These are phyloP conservation scores for Hippotragus niger DNA, from an alignment of 2,113 vertebrate species.

Conservation along the genomic window DNA sequence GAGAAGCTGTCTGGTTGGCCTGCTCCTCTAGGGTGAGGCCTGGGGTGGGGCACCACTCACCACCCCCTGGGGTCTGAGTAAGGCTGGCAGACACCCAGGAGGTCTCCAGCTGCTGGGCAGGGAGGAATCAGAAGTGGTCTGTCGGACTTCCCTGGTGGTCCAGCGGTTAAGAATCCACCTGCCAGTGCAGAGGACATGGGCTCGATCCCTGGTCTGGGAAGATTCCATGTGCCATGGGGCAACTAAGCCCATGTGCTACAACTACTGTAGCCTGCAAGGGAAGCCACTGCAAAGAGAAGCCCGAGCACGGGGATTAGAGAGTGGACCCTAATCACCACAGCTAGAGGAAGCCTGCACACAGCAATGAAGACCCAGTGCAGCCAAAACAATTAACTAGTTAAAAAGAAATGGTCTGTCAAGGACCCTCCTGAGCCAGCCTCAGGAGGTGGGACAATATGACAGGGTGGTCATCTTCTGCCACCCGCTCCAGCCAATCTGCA, in stretches of 20 bases:
- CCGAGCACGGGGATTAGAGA: not conserved
- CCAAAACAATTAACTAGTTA: not conserved
- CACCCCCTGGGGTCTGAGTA: not conserved
- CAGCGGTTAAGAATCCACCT: not conserved
- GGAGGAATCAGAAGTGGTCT: not conserved
- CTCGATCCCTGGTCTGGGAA: not conserved
- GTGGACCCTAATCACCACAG: not conserved
- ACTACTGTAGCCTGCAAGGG: not conserved
- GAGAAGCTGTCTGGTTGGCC: not conserved
- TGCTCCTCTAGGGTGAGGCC: not conserved
- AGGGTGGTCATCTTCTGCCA: not conserved
- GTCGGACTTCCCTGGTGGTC: not conserved
- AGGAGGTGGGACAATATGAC: not conserved
- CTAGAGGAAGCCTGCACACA: not conserved
- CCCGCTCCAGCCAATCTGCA: fast-evolving
- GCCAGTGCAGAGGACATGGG: not conserved
- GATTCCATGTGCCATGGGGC: not conserved
- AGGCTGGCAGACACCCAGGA: not conserved
- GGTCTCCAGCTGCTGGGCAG: no score
- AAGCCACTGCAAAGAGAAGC: not conserved
- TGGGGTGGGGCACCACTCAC: not conserved
- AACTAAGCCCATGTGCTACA: not conserved
- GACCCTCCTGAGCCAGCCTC: not conserved
- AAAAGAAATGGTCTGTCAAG: not conserved
- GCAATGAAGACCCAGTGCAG: not conserved